Base-by-base conservation (phyloP, 1,140 invertebrate genomes). In the Akabosia matsudoensis region DNA sequence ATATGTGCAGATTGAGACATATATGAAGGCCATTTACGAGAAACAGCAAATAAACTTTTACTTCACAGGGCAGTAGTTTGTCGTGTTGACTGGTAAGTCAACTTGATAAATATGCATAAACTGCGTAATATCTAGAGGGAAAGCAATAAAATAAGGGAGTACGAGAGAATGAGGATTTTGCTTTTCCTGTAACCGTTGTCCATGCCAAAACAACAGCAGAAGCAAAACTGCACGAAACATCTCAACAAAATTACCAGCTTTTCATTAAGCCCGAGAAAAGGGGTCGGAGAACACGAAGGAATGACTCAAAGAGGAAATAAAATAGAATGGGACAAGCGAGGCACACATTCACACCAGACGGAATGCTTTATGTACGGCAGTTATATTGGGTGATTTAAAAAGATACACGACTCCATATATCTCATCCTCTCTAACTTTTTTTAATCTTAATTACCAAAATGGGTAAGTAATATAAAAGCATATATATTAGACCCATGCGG, bases 371-470 rank as follows among this genome's bases (percentile, higher is more conserved):
- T 45, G 37, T 45, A 45, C n/a, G 37, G 18, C 37, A 45, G 37
- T 10, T 45, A 45, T 45, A 18, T 45, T 18, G 7, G 7, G 7
- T 45, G 37, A 45, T 18, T 45, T 45, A n/a, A n/a, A n/a, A n/a
- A n/a, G n/a, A n/a, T n/a, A 10, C 37, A 18, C 37, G 18, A 10
- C 37, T 45, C 37, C 18, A 45, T 45, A 45, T 45, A 7, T 45
- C 7, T 18, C 18, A 10, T 45, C 37, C 37, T 45, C 10, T 22
- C 54, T 3, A 56, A 56, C 54, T 56, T 56, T 56, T 56, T 56
- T 24, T 3, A 3, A 56, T 56, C 54, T 56, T 56, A 56, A 56
- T 56, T 56, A 56, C 54, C 14, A 56, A 56, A 56, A 56, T 56
- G 54, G 14, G 54, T 13, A 56, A 16, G 22, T 16, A 56, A 22